phyloP scores from a whole-genome alignment of 2,888 invertebrate genomes.

The Eulithis testata region DNA sequence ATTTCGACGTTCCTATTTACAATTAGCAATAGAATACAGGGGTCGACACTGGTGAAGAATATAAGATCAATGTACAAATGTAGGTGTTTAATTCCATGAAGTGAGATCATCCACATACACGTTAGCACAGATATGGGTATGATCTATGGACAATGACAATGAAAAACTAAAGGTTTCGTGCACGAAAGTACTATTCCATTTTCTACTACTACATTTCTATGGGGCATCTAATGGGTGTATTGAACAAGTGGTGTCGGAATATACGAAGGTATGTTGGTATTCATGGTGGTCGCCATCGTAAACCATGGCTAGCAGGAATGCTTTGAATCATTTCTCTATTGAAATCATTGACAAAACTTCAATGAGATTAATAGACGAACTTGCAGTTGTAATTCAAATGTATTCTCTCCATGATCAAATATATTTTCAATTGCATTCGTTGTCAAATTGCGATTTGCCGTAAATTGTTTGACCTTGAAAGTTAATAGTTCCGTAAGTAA shows the following conservation, averaged over 20 bases:
- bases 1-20: constrained; percentile 51
- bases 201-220: constrained; percentile 36
- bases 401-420: constrained; percentile 43
- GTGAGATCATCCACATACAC: constrained; percentile 37
- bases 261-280: constrained; percentile 43
- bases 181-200: constrained; percentile 45
- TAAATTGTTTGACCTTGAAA: neutral
- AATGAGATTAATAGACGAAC: constrained; percentile 42
- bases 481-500: constrained; percentile 1
- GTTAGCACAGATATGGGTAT: constrained; percentile 52
- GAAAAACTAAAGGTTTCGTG: constrained; percentile 45
- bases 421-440: constrained; percentile 11
- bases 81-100: constrained; percentile 34
- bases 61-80: constrained; percentile 32
- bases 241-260: constrained; percentile 39
- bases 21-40: constrained; percentile 26
- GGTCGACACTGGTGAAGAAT: constrained; percentile 29
- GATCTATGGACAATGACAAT: constrained; percentile 37
- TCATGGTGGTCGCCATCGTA: constrained; percentile 32
- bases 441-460: neutral
- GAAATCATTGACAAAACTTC: constrained; percentile 41
- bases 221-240: constrained; percentile 38
- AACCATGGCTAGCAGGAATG: constrained; percentile 59
- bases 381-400: constrained; percentile 42
- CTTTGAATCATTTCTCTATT: constrained; percentile 55